Evolutionary conservation across 2,797 vertebrate genomes (phyloP).

Genomic region (Xenops minutus): DNA sequence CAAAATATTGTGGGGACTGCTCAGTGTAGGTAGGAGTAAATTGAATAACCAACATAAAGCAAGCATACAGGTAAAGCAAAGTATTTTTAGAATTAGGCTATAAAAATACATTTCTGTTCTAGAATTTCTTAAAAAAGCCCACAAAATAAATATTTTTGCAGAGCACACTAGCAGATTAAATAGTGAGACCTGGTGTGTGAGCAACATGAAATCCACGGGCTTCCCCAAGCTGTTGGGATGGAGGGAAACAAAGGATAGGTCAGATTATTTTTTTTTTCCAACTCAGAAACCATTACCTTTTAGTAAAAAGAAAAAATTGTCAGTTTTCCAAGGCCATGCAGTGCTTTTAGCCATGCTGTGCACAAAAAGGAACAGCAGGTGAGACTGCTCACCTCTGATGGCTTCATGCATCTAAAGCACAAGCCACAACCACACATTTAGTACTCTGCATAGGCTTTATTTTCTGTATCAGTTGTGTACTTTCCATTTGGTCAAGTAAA

Average conservation of each 20-base stretch:
- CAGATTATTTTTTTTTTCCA: not conserved
- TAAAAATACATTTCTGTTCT: not conserved
- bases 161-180: not conserved
- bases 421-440: not conserved
- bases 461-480: not conserved
- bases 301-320: not conserved
- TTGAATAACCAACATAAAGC: not conserved
- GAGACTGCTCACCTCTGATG: not conserved
- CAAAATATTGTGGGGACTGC: not conserved
- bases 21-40: not conserved
- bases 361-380: not conserved
- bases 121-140: not conserved
- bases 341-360: not conserved
- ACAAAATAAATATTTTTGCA: not conserved
- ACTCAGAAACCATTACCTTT: not conserved
- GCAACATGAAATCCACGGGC: not conserved
- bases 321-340: not conserved
- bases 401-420: not conserved
- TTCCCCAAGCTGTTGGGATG: not conserved
- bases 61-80: not conserved
- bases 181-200: not conserved
- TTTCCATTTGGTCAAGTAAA: not conserved
- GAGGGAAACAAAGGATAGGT: not conserved
- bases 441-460: not conserved
- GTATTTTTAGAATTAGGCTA: not conserved